Percentiles rank a stretch among this genome's conserved stretches.
Evolutionary conservation across 2,888 invertebrate species (phyloP).

Genomic region (Protula sp.): DNA sequence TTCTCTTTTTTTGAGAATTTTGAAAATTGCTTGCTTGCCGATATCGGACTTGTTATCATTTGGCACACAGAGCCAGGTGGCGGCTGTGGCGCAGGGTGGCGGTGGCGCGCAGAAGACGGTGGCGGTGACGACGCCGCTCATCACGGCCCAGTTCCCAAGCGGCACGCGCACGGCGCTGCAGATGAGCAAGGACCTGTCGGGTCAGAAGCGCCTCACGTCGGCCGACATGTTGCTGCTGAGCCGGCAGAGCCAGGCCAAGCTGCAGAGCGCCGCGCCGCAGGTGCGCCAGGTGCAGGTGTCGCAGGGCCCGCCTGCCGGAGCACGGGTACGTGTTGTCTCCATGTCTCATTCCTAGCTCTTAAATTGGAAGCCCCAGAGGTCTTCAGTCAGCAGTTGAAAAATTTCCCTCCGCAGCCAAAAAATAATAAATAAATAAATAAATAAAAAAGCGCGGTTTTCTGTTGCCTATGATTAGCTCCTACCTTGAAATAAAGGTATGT

Average conservation of each 20-base stretch:
- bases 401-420: neutral
- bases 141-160: slow-evolving; percentile 2
- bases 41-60: too few relatives aligned
- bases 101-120: slow-evolving; percentile 12
- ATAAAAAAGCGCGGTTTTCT: too few relatives aligned
- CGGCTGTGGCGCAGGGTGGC: slow-evolving; percentile 1
- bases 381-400: neutral
- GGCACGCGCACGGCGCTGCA: neutral
- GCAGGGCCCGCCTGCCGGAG: slow-evolving; percentile 10
- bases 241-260: slow-evolving; percentile 57
- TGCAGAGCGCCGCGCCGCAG: slow-evolving; percentile 7
- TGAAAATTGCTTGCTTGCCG: too few relatives aligned
- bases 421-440: neutral
- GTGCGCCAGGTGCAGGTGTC: slow-evolving; percentile 41
- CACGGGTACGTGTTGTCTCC: neutral
- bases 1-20: too few relatives aligned
- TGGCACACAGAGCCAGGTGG: neutral
- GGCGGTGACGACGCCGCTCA: slow-evolving; percentile 11
- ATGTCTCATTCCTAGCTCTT: neutral
- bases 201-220: slow-evolving; percentile 44
- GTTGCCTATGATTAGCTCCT: too few relatives aligned
- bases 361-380: neutral
- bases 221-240: slow-evolving; percentile 62
- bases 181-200: neutral
- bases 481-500: too few relatives aligned